phyloP scores from a whole-genome alignment of 2,113 vertebrate genomes.

The Pontoporia blainvillei region DNA sequence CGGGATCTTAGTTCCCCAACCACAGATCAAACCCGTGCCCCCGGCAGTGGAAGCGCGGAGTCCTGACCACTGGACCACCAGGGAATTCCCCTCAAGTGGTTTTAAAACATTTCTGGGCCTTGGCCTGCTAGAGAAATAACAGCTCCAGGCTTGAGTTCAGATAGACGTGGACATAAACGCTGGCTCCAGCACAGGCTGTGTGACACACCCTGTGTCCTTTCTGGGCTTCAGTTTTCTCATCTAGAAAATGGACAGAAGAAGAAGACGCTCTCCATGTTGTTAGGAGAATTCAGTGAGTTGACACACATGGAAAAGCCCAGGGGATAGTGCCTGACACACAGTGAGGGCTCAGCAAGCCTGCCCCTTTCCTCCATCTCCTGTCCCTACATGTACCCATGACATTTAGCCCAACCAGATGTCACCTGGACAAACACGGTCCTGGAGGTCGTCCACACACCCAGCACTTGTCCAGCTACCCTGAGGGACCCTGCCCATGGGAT shows the following conservation, averaged over 20 bases:
- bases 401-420: neutral
- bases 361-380: neutral
- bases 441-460: neutral
- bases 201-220: neutral
- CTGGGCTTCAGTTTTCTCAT: neutral
- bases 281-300: neutral
- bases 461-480: neutral
- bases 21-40: neutral
- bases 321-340: rapidly evolving
- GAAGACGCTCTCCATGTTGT: neutral
- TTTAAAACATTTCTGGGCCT: neutral
- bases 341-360: neutral
- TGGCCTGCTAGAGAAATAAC: neutral
- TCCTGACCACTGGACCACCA: neutral
- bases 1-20: neutral
- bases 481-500: neutral
- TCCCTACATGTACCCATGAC: neutral
- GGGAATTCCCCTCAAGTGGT: neutral
- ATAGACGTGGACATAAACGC: neutral
- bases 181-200: neutral
- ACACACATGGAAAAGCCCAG: neutral
- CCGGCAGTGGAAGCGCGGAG: neutral
- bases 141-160: neutral
- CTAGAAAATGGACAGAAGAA: neutral
- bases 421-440: neutral